Percentiles rank a stretch among this genome's conserved stretches.
These are phyloP conservation scores for Rhincodon typus DNA, from an alignment of 2,797 vertebrate species.

Conservation along the genomic window DNA sequence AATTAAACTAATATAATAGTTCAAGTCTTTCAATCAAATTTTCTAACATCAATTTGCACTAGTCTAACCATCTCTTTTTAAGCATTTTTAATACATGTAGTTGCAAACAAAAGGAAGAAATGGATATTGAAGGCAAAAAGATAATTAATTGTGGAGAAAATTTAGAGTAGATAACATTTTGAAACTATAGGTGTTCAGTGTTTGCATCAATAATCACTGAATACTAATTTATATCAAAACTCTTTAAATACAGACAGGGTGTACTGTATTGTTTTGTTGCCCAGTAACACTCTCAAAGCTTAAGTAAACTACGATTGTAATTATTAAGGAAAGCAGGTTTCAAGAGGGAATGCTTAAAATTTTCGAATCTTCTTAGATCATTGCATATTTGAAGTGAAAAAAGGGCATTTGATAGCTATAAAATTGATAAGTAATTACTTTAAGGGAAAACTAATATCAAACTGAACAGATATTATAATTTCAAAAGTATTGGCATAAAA, in stretches of 20 bases:
- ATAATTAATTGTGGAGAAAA: neutral
- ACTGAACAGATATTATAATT: neutral
- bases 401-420: no score
- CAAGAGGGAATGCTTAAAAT: neutral
- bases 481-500: constrained; percentile 30
- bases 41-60: neutral
- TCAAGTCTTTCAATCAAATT: neutral
- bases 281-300: neutral
- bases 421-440: neutral
- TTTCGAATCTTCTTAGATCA: neutral
- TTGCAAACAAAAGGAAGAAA: neutral
- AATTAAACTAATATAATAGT: neutral
- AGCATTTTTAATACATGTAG: neutral
- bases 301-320: neutral
- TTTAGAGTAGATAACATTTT: neutral
- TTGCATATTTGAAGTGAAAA: neutral
- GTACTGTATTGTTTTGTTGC: neutral
- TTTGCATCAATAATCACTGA: neutral
- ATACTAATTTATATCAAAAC: neutral
- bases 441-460: neutral
- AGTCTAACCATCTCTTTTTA: neutral
- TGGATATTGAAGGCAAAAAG: neutral
- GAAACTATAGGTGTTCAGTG: neutral
- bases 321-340: neutral
- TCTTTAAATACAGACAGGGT: neutral